A percentile compares a stretch with the other conserved stretches of the same genome.
Conservation (phyloP, 2,113 vertebrate genomes). For the Cochlearius cochlearius region DNA sequence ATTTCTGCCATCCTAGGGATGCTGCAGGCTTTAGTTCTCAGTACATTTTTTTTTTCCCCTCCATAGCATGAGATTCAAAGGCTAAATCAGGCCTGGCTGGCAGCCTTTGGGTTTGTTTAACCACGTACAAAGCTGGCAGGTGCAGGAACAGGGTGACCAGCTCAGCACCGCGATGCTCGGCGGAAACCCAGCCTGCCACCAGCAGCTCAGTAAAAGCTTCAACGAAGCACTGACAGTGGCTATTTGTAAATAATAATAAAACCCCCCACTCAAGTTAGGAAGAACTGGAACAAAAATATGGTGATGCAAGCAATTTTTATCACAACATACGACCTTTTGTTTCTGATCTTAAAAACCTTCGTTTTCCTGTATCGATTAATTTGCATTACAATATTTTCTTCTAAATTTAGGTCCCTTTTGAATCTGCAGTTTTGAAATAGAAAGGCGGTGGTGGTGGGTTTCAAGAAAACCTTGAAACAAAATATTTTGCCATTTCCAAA, state of each 20-base stretch:
- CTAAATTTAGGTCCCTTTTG: not conserved
- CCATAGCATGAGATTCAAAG: not conserved
- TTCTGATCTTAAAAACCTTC: not conserved
- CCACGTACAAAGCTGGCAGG: not conserved
- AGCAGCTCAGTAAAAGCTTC: not conserved
- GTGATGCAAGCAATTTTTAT: not conserved
- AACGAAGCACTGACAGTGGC: fast-evolving
- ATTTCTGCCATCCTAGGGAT: not conserved
- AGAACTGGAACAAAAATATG: not conserved
- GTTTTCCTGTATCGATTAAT: not conserved
- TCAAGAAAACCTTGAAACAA: not conserved
- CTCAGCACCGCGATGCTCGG: not conserved
- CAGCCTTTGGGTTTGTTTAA: not conserved
- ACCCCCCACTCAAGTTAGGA: not conserved
- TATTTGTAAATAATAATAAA: not conserved
- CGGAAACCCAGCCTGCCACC: not conserved
- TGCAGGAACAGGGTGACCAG: not conserved
- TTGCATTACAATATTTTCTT: not conserved
- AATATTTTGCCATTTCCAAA: not conserved
- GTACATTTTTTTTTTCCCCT: not conserved
- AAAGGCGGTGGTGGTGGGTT: not conserved
- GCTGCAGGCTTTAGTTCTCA: not conserved
- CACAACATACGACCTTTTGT: not conserved
- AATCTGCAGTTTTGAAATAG: not conserved
- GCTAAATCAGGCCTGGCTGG: not conserved